These are phyloP conservation scores for Fukomys damarensis DNA, from an alignment of 2,113 vertebrate species.

Conservation along the genomic window DNA sequence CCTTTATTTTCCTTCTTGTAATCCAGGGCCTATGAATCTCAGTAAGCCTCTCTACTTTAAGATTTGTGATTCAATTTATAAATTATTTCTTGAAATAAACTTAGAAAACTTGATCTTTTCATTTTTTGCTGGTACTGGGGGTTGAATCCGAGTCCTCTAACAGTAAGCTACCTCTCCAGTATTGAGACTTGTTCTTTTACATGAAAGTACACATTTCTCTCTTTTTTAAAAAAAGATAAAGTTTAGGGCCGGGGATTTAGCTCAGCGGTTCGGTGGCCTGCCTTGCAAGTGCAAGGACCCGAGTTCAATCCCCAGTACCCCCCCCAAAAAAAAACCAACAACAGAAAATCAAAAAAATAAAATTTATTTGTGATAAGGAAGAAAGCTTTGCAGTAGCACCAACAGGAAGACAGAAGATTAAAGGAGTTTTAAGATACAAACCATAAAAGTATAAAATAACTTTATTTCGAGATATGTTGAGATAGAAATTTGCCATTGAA, in stretches of 20 bases:
- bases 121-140: neutral
- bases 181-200: neutral
- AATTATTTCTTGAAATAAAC: neutral
- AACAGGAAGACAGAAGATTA: too few species aligned
- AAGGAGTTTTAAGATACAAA: neutral
- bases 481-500: neutral
- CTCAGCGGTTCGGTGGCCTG: too few species aligned
- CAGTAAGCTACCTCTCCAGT: neutral
- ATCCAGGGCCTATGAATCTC: neutral
- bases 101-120: neutral
- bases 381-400: too few species aligned
- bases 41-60: neutral
- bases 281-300: too few species aligned
- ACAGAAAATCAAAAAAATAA: too few species aligned
- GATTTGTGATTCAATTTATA: neutral
- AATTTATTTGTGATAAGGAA: too few species aligned
- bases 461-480: constrained; percentile 9
- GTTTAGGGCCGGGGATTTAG: neutral
- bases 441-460: neutral
- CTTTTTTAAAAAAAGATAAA: too few species aligned
- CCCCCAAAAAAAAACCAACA: neutral
- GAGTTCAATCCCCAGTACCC: neutral
- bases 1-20: neutral
- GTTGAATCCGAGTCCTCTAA: neutral
- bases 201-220: neutral